These are phyloP conservation scores for Zosterops hypoxanthus DNA, from an alignment of 2,113 vertebrate species.

Conservation along the genomic window DNA sequence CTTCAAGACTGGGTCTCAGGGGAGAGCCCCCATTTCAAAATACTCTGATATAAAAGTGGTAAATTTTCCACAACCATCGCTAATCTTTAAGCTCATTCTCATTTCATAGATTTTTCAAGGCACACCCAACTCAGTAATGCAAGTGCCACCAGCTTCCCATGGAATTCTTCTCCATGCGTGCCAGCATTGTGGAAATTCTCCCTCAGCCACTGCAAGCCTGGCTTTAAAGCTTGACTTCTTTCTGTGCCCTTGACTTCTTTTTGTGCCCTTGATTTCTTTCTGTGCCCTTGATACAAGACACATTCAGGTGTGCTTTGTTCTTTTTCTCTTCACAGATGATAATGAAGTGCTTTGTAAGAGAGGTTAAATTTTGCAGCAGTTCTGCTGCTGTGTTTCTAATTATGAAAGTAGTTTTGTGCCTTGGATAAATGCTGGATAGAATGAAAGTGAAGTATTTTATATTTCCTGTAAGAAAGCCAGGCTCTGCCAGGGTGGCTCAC, in stretches of 20 bases:
- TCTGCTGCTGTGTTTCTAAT: constrained; percentile 12
- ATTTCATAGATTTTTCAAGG: not conserved
- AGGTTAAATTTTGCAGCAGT: not conserved
- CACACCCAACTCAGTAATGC: not conserved
- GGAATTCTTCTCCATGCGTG: not conserved
- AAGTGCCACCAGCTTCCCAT: not conserved
- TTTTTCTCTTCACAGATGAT: not conserved
- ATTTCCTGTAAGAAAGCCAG: not conserved
- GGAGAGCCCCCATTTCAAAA: not conserved
- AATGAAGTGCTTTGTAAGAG: not conserved
- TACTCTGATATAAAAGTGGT: not conserved
- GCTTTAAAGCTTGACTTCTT: not conserved
- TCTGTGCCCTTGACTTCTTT: not conserved
- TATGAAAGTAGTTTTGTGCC: not conserved
- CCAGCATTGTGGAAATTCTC: not conserved
- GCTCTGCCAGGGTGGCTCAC: not conserved
- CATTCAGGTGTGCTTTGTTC: not conserved
- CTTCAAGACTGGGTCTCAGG: not conserved
- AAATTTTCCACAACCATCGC: not conserved
- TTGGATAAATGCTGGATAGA: not conserved
- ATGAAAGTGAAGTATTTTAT: not conserved
- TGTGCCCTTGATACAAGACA: not conserved
- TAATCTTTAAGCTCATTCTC: not conserved
- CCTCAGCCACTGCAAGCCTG: not conserved
- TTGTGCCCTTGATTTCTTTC: not conserved